Conservation (phyloP, 2,888 invertebrate species). For the Elmis aenea region DNA sequence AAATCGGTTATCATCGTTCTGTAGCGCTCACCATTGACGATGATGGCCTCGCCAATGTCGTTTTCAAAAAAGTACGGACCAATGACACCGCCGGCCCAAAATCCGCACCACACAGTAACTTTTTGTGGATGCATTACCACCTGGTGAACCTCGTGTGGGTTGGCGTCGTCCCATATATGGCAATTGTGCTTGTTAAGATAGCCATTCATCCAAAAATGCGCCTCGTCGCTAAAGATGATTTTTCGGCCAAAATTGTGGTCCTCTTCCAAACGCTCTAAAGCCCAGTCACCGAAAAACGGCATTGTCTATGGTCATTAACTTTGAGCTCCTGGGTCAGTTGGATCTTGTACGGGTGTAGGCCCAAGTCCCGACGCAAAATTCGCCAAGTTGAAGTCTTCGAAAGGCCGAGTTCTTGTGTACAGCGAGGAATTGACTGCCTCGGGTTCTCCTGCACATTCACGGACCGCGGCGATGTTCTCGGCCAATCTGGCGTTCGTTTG, state of each 20-base stretch:
- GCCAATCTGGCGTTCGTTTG: conserved; percentile 28
- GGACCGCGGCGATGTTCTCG: conserved; percentile 32
- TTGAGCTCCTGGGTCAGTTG: conserved; percentile 23
- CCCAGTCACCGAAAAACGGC: conserved; percentile 22
- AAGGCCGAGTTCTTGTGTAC: conserved; percentile 28
- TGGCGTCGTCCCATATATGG: conserved; percentile 20
- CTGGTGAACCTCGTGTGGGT: conserved; percentile 21
- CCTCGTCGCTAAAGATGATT: conserved; percentile 19
- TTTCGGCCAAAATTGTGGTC: conserved; percentile 18
- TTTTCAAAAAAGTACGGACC: conserved; percentile 14
- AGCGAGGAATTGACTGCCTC: conserved; percentile 33
- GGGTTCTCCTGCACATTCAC: conserved; percentile 32
- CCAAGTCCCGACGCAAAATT: conserved; percentile 20
- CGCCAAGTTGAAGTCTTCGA: conserved; percentile 29
- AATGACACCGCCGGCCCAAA: conserved; percentile 15
- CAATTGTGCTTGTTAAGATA: conserved; percentile 20
- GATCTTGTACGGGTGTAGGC: conserved; percentile 15
- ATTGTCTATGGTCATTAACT: conserved; percentile 18
- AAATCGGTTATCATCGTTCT: conserved; percentile 10
- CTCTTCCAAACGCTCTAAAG: conserved; percentile 18
- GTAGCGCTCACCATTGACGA: conserved; percentile 11
- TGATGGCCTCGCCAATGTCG: conserved; percentile 13
- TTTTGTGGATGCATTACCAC: conserved; percentile 20
- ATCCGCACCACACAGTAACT: conserved; percentile 17
- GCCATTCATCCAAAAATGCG: conserved; percentile 19